Evolutionary conservation across 2,797 vertebrate genomes (phyloP).

Genomic region (Xyrichtys novacula): DNA sequence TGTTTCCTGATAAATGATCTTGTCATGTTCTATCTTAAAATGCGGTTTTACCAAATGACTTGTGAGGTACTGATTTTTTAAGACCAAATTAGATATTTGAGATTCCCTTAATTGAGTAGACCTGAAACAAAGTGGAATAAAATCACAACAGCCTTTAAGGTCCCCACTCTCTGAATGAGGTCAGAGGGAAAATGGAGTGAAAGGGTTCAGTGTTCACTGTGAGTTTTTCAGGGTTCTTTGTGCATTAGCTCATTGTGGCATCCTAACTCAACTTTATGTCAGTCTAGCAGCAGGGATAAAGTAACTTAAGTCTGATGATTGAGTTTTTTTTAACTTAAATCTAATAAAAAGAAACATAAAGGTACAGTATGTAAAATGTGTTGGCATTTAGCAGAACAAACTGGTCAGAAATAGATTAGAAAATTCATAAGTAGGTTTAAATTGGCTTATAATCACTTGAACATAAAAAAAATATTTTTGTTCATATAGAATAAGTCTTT

Average conservation of each 20-base stretch:
- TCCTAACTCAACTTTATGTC: conserved; percentile 18
- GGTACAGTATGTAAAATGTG: too few species aligned
- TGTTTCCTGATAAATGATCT: background rate
- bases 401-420: too few species aligned
- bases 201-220: background rate
- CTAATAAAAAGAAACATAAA: conserved; percentile 14
- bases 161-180: background rate
- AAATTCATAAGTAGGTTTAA: too few species aligned
- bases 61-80: background rate
- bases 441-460: too few species aligned
- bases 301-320: conserved; percentile 14
- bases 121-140: background rate
- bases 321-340: conserved; percentile 11
- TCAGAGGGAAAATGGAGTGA: background rate
- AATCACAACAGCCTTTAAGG: background rate
- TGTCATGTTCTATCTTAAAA: background rate
- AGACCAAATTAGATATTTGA: background rate
- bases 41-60: background rate
- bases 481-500: too few species aligned
- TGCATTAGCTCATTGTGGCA: conserved; percentile 26
- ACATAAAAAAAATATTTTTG: too few species aligned
- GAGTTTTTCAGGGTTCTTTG: conserved; percentile 16
- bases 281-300: conserved; percentile 2
- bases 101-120: background rate
- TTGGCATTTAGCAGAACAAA: too few species aligned